Evolutionary conservation across 2,888 invertebrate genomes (phyloP).

Genomic region (Eueremaeus valkanovi): DNA sequence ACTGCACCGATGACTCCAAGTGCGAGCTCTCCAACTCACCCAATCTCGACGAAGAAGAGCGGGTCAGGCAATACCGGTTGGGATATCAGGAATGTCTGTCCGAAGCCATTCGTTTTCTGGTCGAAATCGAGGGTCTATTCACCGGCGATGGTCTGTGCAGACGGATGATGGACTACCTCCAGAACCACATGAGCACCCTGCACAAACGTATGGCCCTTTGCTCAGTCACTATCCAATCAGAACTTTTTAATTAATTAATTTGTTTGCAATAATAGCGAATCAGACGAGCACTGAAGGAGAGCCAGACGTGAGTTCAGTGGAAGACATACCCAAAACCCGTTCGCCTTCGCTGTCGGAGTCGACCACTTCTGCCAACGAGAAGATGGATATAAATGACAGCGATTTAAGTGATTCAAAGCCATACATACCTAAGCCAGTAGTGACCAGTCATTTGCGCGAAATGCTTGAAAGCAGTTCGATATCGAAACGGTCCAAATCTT

Average conservation of each 20-base stretch:
- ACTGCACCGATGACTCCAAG: slow-evolving; percentile 19
- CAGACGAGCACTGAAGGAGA: not conserved
- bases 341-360: slow-evolving; percentile 2
- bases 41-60: slow-evolving; percentile 42
- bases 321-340: not conserved
- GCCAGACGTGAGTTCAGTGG: not conserved
- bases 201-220: slow-evolving; percentile 13
- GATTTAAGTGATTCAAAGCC: not conserved
- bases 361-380: slow-evolving; percentile 15
- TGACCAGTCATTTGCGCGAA: slow-evolving; percentile 46
- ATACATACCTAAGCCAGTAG: slow-evolving; percentile 27
- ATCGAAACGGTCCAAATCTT: slow-evolving; percentile 41
- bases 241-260: too few relatives aligned
- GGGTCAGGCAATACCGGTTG: slow-evolving; percentile 62
- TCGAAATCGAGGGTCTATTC: slow-evolving; percentile 63
- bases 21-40: not conserved
- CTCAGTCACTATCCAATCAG: not conserved
- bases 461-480: slow-evolving; percentile 45
- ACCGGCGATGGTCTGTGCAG: not conserved
- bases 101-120: slow-evolving; percentile 81
- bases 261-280: not conserved
- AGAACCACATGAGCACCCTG: not conserved
- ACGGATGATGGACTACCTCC: slow-evolving; percentile 6
- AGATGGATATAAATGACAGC: slow-evolving; percentile 10
- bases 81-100: slow-evolving; percentile 88